These are phyloP conservation scores for Babyrousa celebensis DNA, from an alignment of 2,797 vertebrate genomes.

Conservation along the genomic window DNA sequence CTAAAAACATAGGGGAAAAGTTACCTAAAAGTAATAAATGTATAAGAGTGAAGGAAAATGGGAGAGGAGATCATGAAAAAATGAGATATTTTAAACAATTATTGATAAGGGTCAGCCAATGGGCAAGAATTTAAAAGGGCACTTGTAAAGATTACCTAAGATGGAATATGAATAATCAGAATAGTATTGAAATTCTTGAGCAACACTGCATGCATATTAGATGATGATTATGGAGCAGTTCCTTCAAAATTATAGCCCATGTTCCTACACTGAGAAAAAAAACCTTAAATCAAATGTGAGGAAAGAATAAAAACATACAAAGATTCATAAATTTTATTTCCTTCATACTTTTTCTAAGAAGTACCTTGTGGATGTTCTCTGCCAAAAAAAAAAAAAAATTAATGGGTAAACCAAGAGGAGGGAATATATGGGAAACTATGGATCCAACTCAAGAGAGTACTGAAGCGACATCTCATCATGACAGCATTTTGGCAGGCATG, in stretches of 20 bases:
- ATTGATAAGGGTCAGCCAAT: not conserved
- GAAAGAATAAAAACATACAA: constrained; percentile 25
- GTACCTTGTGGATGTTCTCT: not conserved
- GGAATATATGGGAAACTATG: not conserved
- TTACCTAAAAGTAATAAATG: constrained; percentile 12
- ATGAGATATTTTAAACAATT: not conserved
- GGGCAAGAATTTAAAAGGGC: not conserved
- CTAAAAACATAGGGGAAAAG: constrained; percentile 39
- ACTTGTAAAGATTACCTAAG: not conserved
- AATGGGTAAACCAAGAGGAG: not conserved
- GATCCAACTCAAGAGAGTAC: not conserved
- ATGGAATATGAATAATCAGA: not conserved
- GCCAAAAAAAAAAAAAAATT: not conserved
- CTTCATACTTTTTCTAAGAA: not conserved
- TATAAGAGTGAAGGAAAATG: constrained; percentile 20
- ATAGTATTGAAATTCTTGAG: constrained; percentile 3
- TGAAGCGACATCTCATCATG: not conserved
- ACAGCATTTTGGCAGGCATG: not conserved
- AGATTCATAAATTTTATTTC: not conserved
- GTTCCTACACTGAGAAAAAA: constrained; percentile 8
- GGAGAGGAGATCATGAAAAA: not conserved
- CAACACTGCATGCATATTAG: not conserved
- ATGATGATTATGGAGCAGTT: not conserved
- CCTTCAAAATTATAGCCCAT: not conserved
- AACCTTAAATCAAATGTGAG: not conserved